Percentiles rank a stretch among this genome's conserved stretches.
phyloP scores from a whole-genome alignment of 2,888 invertebrate genomes.

The Glaucopsyche alexis region DNA sequence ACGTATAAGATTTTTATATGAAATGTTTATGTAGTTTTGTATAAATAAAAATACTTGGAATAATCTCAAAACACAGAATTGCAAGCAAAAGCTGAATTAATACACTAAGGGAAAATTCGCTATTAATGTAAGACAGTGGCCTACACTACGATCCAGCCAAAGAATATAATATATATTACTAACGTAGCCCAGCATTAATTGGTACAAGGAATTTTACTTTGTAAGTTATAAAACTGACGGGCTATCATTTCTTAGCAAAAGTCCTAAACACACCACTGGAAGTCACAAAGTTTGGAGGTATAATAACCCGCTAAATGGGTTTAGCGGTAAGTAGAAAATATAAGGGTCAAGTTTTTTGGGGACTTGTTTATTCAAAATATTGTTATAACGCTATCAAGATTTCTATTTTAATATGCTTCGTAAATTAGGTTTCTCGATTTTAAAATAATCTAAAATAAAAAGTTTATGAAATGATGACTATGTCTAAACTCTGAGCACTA shows the following conservation, averaged over 20 bases:
- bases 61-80: not conserved
- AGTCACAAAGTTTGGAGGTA: slow-evolving; percentile 42
- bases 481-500: too few relatives aligned
- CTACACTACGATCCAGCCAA: not conserved
- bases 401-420: not conserved
- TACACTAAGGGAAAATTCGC: not conserved
- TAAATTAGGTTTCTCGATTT: too few relatives aligned
- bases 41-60: not conserved
- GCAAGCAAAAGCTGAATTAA: not conserved
- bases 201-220: slow-evolving; percentile 41
- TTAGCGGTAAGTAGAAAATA: slow-evolving; percentile 4
- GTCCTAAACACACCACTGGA: slow-evolving; percentile 37
- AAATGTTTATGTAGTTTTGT: not conserved
- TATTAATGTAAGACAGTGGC: not conserved
- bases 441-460: too few relatives aligned
- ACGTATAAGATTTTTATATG: not conserved
- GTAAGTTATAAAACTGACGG: slow-evolving; percentile 40
- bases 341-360: not conserved
- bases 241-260: slow-evolving; percentile 34
- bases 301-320: slow-evolving; percentile 12
- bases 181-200: slow-evolving; percentile 34
- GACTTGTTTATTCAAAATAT: not conserved
- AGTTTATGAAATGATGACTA: too few relatives aligned
- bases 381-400: not conserved
- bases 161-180: too few relatives aligned